Percentiles rank a stretch among this genome's conserved stretches.
These are phyloP conservation scores for Bellardia pandia DNA, from an alignment of 2,888 invertebrate genomes.

Conservation along the genomic window DNA sequence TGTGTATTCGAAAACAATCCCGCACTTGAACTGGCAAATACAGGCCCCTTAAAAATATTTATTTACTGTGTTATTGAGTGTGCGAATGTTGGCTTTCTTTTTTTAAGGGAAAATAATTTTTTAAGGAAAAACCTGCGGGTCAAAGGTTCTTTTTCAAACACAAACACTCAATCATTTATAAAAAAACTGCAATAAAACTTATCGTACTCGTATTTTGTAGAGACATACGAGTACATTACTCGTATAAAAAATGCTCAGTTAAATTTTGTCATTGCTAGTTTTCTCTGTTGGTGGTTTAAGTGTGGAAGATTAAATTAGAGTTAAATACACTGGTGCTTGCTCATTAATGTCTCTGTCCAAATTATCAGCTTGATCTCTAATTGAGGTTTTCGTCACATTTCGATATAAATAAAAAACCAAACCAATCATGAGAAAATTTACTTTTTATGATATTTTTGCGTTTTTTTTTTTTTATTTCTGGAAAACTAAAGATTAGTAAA, in stretches of 20 bases:
- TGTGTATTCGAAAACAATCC: constrained; percentile 28
- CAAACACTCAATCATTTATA: constrained; percentile 26
- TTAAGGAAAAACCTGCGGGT: constrained; percentile 67
- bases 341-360: constrained; percentile 4
- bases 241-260: constrained; percentile 8
- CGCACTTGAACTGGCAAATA: constrained; percentile 1
- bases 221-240: background rate
- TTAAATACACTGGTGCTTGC: constrained; percentile 34
- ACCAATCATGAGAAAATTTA: constrained; percentile 50
- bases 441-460: constrained; percentile 43
- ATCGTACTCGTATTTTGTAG: no score
- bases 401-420: no score
- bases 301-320: background rate
- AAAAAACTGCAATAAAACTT: constrained; percentile 15
- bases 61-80: constrained; percentile 8
- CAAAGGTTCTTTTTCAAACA: constrained; percentile 56
- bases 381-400: background rate
- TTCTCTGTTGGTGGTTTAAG: constrained; percentile 49
- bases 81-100: constrained; percentile 49
- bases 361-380: constrained; percentile 60
- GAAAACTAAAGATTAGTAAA: constrained; percentile 24
- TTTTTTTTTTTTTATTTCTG: constrained; percentile 57
- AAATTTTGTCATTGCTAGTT: constrained; percentile 9
- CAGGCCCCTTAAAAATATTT: background rate
- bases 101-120: constrained; percentile 36